Evolutionary conservation across 2,888 invertebrate species (phyloP).

Genomic region (Ophioninae sp.): DNA sequence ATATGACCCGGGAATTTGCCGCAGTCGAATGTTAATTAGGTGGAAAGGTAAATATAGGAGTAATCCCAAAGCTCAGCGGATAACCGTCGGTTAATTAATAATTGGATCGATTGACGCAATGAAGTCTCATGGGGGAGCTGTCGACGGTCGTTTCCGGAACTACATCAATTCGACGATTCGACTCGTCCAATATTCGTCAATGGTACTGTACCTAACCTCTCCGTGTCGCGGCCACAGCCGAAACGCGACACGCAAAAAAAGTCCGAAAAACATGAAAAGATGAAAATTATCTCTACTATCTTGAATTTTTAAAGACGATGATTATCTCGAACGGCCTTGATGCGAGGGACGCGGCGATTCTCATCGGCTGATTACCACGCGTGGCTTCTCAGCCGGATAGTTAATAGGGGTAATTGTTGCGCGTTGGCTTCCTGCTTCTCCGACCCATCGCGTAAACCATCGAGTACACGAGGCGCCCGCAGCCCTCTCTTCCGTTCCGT

Average conservation of each 20-base stretch:
- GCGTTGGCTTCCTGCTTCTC: conserved; percentile 39
- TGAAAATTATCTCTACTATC: too few relatives aligned
- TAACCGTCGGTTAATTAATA: conserved; percentile 36
- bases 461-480: not conserved
- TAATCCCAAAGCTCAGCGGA: not conserved
- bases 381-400: conserved; percentile 40
- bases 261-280: too few relatives aligned
- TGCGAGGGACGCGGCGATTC: conserved; percentile 58
- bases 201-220: not conserved
- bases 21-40: conserved; percentile 6
- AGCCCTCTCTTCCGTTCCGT: conserved; percentile 2
- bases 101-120: conserved; percentile 33
- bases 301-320: too few relatives aligned
- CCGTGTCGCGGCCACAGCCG: too few relatives aligned
- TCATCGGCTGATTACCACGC: conserved; percentile 57
- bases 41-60: conserved; percentile 22
- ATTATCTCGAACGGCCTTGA: conserved; percentile 15
- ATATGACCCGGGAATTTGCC: not conserved
- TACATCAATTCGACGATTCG: conserved; percentile 12
- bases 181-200: conserved; percentile 42
- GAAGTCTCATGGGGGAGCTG: not conserved
- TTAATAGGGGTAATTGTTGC: conserved; percentile 24
- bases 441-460: not conserved
- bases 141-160: not conserved
- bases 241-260: too few relatives aligned